Percentiles rank a stretch among this genome's conserved stretches.
Conservation (phyloP, 2,113 vertebrate species). For the Triplophysa dalaica region DNA sequence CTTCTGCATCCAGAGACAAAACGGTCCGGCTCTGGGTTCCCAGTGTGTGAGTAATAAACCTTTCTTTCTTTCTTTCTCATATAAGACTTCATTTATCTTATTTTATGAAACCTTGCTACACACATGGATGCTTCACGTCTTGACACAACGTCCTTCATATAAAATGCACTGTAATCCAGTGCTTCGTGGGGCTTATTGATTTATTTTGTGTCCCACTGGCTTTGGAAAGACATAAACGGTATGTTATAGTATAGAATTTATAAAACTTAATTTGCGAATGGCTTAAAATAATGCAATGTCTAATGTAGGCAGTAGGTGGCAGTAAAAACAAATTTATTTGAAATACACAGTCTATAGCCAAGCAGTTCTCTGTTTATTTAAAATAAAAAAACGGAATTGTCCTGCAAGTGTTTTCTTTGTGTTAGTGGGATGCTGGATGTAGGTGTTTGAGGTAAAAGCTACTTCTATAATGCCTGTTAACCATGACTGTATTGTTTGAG, state of each 20-base stretch:
- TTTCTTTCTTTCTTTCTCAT: not conserved
- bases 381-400: not conserved
- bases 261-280: too few relatives aligned
- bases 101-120: too few relatives aligned
- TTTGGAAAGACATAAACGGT: too few relatives aligned
- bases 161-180: too few relatives aligned
- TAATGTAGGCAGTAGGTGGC: not conserved
- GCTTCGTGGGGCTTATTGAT: too few relatives aligned
- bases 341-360: not conserved
- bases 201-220: too few relatives aligned
- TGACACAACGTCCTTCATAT: too few relatives aligned
- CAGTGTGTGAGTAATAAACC: conserved; percentile 78
- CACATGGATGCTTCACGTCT: too few relatives aligned
- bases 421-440: conserved; percentile 17
- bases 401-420: not conserved
- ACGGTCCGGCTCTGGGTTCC: conserved; percentile 96
- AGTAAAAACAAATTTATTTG: not conserved
- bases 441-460: conserved; percentile 9
- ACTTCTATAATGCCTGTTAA: not conserved
- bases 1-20: conserved; percentile 92
- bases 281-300: too few relatives aligned
- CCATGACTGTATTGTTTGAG: not conserved
- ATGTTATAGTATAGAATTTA: too few relatives aligned
- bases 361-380: too few relatives aligned
- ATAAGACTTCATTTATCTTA: too few relatives aligned